A percentile compares a stretch with the other conserved stretches of the same genome.
These are phyloP conservation scores for Tipula unca DNA, from an alignment of 2,888 invertebrate genomes.

Conservation along the genomic window DNA sequence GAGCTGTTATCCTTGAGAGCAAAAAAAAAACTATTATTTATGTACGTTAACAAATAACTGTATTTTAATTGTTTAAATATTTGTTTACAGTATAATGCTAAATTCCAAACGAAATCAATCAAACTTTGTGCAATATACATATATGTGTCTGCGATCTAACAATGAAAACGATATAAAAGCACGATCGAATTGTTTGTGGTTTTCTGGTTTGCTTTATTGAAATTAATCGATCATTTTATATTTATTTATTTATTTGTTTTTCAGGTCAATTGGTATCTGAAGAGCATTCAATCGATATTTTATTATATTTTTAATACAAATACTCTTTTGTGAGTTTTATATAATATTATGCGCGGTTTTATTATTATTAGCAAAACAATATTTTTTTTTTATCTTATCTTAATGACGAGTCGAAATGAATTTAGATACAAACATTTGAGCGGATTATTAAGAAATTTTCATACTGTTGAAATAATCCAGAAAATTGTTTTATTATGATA, in stretches of 20 bases:
- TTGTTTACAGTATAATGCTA: background rate
- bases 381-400: background rate
- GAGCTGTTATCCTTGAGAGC: background rate
- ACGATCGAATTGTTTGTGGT: background rate
- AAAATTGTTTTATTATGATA: too few relatives aligned
- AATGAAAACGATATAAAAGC: background rate
- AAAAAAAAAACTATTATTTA: background rate
- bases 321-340: too few relatives aligned
- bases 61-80: background rate
- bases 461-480: too few relatives aligned
- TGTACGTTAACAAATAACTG: too few relatives aligned
- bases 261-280: background rate
- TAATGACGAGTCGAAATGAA: background rate
- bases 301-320: too few relatives aligned
- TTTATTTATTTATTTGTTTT: background rate
- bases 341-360: too few relatives aligned
- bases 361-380: background rate
- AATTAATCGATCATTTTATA: background rate
- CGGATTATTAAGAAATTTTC: background rate
- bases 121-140: background rate
- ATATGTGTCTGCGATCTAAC: background rate
- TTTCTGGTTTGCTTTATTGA: background rate
- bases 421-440: background rate
- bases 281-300: too few relatives aligned
- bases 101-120: background rate